Conservation (phyloP, 2,888 invertebrate species). For the Athalia circularis region DNA sequence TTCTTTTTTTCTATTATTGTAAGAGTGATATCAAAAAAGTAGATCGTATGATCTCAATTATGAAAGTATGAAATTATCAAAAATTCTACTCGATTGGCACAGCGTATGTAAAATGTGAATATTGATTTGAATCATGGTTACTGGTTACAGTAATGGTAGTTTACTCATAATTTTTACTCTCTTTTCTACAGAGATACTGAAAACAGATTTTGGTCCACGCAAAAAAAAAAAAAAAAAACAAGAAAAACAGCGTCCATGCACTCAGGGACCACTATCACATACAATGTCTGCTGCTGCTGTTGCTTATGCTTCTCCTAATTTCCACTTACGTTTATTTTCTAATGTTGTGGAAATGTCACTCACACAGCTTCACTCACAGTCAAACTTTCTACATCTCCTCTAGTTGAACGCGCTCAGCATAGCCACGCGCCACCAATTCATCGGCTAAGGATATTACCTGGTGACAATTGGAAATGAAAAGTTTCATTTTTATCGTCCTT, state of each 20-base stretch:
- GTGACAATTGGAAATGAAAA: constrained; percentile 73
- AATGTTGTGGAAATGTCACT: too few relatives aligned
- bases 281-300: background rate
- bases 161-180: background rate
- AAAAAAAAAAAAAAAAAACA: background rate
- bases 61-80: constrained; percentile 28
- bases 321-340: too few relatives aligned
- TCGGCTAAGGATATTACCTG: constrained; percentile 91
- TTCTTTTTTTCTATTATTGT: background rate
- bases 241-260: constrained; percentile 5
- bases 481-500: background rate
- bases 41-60: background rate
- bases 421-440: constrained; percentile 89
- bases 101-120: background rate
- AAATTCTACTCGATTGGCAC: constrained; percentile 29
- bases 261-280: constrained; percentile 30
- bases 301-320: too few relatives aligned
- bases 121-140: background rate
- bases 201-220: constrained; percentile 19
- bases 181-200: background rate
- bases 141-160: background rate
- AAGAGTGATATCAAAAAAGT: background rate
- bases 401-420: constrained; percentile 83
- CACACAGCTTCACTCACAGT: background rate
- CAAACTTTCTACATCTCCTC: constrained; percentile 56